Conservation (phyloP, 2,113 vertebrate species). For the Prionailurus bengalensis region DNA sequence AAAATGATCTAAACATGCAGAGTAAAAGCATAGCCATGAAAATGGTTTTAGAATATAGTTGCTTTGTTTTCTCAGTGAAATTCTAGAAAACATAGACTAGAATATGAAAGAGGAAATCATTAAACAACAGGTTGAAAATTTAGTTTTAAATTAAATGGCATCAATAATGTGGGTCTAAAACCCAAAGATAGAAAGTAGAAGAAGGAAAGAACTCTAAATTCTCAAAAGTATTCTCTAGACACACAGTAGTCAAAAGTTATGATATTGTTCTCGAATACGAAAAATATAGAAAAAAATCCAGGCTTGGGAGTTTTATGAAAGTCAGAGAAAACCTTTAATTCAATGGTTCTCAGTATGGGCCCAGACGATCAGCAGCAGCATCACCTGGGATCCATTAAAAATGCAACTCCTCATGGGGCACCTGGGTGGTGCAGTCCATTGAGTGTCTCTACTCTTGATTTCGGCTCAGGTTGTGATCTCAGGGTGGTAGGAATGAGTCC, state of each 20-base stretch:
- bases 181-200: background rate
- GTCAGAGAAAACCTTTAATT: background rate
- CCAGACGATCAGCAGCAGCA: background rate
- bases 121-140: background rate
- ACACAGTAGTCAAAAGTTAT: constrained; percentile 36
- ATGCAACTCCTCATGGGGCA: background rate
- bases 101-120: constrained; percentile 13
- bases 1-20: background rate
- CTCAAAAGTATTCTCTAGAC: background rate
- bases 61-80: background rate
- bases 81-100: background rate
- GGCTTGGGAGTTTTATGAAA: background rate
- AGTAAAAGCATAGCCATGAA: background rate
- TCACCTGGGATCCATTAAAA: background rate
- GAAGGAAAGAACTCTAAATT: background rate
- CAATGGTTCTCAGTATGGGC: background rate
- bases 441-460: no score
- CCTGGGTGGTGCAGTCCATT: no score
- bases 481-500: no score
- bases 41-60: background rate
- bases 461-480: no score
- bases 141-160: constrained; percentile 37
- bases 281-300: background rate
- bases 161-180: background rate
- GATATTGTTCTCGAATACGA: background rate